Conservation (phyloP, 2,888 invertebrate species). For the Epinotia brunnichana region DNA sequence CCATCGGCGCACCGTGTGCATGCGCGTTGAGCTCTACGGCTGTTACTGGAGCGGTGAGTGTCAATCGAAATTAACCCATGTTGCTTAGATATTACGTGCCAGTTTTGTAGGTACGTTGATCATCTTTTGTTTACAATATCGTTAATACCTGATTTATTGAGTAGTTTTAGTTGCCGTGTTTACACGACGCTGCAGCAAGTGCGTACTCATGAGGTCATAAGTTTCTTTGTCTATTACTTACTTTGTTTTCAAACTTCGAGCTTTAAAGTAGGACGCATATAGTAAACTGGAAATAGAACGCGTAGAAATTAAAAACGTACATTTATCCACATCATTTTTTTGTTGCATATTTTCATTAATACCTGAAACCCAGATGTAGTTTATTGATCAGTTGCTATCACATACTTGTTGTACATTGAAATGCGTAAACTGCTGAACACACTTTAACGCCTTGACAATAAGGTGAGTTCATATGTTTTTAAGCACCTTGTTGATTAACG, state of each 20-base stretch:
- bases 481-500: not conserved
- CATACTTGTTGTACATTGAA: not conserved
- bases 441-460: not conserved
- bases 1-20: slow-evolving; percentile 93
- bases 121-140: not conserved
- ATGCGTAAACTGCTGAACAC: not conserved
- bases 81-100: not conserved
- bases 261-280: not conserved
- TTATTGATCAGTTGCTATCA: not conserved
- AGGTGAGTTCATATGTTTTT: not conserved
- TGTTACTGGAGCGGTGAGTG: slow-evolving; percentile 91
- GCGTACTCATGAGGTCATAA: not conserved
- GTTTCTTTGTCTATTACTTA: not conserved
- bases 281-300: not conserved
- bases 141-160: not conserved
- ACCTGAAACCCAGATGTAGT: not conserved
- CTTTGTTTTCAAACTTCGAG: not conserved
- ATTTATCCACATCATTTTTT: too few relatives aligned
- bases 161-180: not conserved
- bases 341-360: not conserved
- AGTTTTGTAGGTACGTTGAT: not conserved
- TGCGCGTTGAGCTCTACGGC: slow-evolving; percentile 95
- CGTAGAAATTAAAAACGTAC: not conserved
- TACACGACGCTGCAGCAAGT: not conserved
- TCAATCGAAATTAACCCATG: not conserved